Evolutionary conservation across 2,113 vertebrate genomes (phyloP), one percentile per base, ranked within the genome.

Genomic region (Holacanthus passer): DNA sequence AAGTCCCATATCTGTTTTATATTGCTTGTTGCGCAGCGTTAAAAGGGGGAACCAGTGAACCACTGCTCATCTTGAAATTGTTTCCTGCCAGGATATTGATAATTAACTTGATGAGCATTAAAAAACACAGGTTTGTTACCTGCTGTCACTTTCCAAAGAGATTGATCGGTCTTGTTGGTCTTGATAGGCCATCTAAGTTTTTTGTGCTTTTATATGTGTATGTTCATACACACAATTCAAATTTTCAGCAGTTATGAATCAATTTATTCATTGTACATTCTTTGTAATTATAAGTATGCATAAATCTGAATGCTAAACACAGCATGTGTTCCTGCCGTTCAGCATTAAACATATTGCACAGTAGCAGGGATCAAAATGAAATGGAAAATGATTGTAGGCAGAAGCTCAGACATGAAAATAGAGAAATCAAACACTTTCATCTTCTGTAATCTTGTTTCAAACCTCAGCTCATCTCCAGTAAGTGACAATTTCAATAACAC

Each of bases 11-110:
- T 78, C 29, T 65, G 80, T 45, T 58, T 58, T 50, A 12, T 22
- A 16, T 24, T 24, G 20, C 2, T 0, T 22, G 19, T 20, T 3
- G 22, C 39, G 56, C 35, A 27, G 29, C 19, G 24, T 39, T 5
- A 48, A 53, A 63, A 71, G 9, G 48, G 56, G 79, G 63, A 82
- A 73, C 55, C 17, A 53, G 12, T 11, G 8, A 56, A 48, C 3
- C 0, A 13, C 11, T 19, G 31, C 47, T 62, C 22, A 27, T 63
- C 27, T 59, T 41, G 2, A 60, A 52, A 7, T 14, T 24, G 22
- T 27, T 83, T 78, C 73, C 39, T 59, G 19, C 2, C 6, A 48
- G 17, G 24, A 22, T 13, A 16, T 27, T 13, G 60, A 58, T 12
- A 24, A 45, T 45, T 14, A 35, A 35, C 7, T 7, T 35, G 35